A percentile compares a stretch with the other conserved stretches of the same genome.
These are phyloP conservation scores for Taeniopygia guttata DNA, from an alignment of 2,797 vertebrate genomes.

Conservation along the genomic window DNA sequence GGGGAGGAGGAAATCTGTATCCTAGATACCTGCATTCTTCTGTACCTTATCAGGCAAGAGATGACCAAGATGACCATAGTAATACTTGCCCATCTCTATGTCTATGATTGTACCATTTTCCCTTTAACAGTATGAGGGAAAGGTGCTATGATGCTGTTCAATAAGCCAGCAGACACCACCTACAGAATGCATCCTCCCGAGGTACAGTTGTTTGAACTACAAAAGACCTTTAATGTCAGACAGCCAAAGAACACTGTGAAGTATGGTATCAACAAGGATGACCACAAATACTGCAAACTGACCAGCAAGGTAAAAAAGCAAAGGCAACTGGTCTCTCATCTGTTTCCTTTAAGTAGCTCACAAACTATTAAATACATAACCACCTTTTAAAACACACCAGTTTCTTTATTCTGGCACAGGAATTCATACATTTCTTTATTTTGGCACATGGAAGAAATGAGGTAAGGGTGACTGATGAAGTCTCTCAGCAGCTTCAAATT, in stretches of 20 bases:
- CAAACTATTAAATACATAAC: conserved; percentile 43
- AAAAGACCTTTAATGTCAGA: background rate
- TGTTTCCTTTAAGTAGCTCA: conserved; percentile 47
- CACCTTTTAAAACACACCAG: conserved; percentile 44
- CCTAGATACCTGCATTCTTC: background rate
- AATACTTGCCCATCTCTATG: background rate
- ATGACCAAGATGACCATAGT: background rate
- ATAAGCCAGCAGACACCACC: background rate
- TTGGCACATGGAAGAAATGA: conserved; percentile 66
- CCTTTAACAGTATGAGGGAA: background rate
- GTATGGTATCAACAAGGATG: background rate
- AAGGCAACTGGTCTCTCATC: background rate
- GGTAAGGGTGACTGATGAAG: conserved; percentile 61
- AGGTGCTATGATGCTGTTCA: background rate
- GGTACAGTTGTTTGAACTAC: background rate
- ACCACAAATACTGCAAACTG: background rate
- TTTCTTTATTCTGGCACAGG: conserved; percentile 65
- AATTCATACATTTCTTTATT: conserved; percentile 50
- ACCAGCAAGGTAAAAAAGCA: conserved; percentile 1
- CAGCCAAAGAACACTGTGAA: background rate
- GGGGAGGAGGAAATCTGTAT: background rate
- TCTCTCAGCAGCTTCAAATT: conserved; percentile 62
- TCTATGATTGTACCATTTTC: background rate
- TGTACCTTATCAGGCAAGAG: background rate
- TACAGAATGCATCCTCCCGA: background rate